Evolutionary conservation across 2,888 invertebrate genomes (phyloP).

Genomic region (Campoplex capitator): DNA sequence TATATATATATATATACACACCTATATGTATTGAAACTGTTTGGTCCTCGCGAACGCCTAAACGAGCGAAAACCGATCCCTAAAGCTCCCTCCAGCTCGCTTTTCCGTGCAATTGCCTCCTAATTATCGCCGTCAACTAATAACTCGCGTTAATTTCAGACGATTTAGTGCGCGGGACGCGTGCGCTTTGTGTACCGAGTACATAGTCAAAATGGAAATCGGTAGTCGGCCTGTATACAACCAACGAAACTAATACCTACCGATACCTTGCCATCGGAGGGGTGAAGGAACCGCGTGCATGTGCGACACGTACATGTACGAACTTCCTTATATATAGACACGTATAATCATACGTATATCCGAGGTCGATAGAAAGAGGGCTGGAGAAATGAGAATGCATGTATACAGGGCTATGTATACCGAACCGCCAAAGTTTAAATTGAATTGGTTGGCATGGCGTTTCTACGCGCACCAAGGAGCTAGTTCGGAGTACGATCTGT

Average conservation of each 20-base stretch:
- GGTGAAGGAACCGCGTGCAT: slow-evolving; percentile 34
- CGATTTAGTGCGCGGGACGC: slow-evolving; percentile 81
- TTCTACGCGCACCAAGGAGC: slow-evolving; percentile 75
- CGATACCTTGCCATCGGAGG: slow-evolving; percentile 48
- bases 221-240: slow-evolving; percentile 24
- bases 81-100: slow-evolving; percentile 69
- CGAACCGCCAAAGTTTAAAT: slow-evolving; percentile 82
- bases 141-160: slow-evolving; percentile 84
- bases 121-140: slow-evolving; percentile 84
- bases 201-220: slow-evolving; percentile 40
- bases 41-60: slow-evolving; percentile 52
- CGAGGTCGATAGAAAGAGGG: slow-evolving; percentile 39
- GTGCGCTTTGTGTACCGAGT: slow-evolving; percentile 57
- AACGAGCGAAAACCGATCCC: slow-evolving; percentile 66
- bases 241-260: slow-evolving; percentile 56
- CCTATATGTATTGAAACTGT: slow-evolving; percentile 42
- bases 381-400: slow-evolving; percentile 12
- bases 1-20: neutral
- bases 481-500: slow-evolving; percentile 80
- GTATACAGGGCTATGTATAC: slow-evolving; percentile 54
- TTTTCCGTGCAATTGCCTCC: slow-evolving; percentile 84
- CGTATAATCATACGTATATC: slow-evolving; percentile 1
- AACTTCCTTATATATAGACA: slow-evolving; percentile 2
- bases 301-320: neutral
- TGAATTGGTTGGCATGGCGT: slow-evolving; percentile 82